phyloP scores from a whole-genome alignment of 2,888 invertebrate genomes.

The Pyralis farinalis region DNA sequence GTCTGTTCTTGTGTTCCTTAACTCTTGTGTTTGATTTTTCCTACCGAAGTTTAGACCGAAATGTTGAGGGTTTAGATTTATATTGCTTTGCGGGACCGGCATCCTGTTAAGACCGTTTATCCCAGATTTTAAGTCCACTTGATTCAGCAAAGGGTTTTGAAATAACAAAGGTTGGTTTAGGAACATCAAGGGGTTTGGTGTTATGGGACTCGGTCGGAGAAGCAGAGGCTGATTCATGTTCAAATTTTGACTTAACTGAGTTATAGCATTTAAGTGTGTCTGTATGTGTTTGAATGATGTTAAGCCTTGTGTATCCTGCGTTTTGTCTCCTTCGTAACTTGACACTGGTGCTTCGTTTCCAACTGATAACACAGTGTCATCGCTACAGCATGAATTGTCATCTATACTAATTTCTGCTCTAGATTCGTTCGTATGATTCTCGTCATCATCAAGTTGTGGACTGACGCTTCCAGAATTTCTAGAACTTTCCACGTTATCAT shows the following conservation, averaged over 20 bases:
- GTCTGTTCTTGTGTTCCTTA: conserved; percentile 44
- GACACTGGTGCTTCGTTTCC: conserved; percentile 86
- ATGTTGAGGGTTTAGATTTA: conserved; percentile 45
- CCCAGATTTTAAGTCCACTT: conserved; percentile 57
- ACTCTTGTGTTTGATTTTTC: conserved; percentile 39
- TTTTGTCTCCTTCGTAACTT: conserved; percentile 44
- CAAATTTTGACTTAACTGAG: conserved; percentile 81
- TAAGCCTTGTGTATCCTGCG: conserved; percentile 50
- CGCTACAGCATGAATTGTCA: conserved; percentile 85
- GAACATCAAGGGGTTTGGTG: conserved; percentile 74
- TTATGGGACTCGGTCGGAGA: conserved; percentile 68
- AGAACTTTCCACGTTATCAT: conserved; percentile 43
- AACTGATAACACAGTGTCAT: conserved; percentile 90
- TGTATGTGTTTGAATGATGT: conserved; percentile 85
- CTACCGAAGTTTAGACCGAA: conserved; percentile 59
- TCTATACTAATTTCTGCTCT: conserved; percentile 71
- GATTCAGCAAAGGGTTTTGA: conserved; percentile 62
- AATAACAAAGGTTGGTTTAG: conserved; percentile 70
- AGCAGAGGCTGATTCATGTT: conserved; percentile 65
- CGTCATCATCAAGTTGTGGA: conserved; percentile 55
- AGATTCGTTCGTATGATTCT: conserved; percentile 37
- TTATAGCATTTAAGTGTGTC: conserved; percentile 85
- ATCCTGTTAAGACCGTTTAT: conserved; percentile 44
- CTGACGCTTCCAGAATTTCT: conserved; percentile 54
- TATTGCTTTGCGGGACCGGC: conserved; percentile 49